Conservation (phyloP, 1,140 invertebrate species). For the Drosophila triauraria region DNA sequence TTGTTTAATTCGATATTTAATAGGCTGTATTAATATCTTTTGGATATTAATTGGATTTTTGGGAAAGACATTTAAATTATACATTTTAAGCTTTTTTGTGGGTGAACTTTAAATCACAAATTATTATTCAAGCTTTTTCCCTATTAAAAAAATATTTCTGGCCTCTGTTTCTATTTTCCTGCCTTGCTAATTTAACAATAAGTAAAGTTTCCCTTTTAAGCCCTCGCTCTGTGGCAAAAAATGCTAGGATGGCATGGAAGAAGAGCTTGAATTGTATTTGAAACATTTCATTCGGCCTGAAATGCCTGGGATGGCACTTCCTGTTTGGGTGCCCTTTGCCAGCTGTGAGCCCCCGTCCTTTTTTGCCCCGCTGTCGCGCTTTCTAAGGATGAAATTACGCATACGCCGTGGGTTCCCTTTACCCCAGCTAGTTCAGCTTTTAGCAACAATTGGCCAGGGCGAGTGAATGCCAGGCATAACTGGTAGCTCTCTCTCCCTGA, state of each 20-base stretch:
- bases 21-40: no score
- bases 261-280: background rate
- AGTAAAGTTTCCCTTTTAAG: background rate
- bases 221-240: background rate
- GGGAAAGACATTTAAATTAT: background rate
- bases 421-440: background rate
- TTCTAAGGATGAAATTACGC: slow-evolving; percentile 36
- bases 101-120: background rate
- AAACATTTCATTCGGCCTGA: slow-evolving; percentile 7
- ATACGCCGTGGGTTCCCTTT: slow-evolving; percentile 43
- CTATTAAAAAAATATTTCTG: background rate
- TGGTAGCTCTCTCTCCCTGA: slow-evolving; percentile 1
- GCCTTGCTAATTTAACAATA: background rate
- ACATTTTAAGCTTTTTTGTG: no score
- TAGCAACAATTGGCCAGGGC: slow-evolving; percentile 13
- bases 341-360: background rate
- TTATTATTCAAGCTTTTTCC: background rate
- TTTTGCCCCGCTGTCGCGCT: slow-evolving; percentile 7
- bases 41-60: background rate
- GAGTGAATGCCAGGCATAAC: slow-evolving; percentile 40
- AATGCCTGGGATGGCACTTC: background rate
- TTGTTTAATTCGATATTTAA: background rate
- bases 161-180: background rate
- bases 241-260: background rate
- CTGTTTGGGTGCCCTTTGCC: background rate